Evolutionary conservation across 2,113 vertebrate genomes (phyloP).

Genomic region (Regulus satrapa): DNA sequence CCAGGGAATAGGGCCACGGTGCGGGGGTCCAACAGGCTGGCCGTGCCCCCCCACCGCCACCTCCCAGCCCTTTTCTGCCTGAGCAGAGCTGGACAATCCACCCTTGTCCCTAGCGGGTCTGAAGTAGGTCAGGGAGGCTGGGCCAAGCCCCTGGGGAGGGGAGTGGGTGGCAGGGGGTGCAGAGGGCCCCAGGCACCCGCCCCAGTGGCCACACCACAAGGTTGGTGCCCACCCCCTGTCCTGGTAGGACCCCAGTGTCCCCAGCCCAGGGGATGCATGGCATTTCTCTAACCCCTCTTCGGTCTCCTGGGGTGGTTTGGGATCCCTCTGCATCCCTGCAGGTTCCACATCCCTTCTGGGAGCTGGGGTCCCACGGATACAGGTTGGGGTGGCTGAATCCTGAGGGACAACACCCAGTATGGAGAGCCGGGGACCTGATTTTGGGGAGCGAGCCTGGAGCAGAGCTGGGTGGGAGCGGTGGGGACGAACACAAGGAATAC

Average conservation of each 20-base stretch:
- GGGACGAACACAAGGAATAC: neutral
- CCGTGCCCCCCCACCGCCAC: fast-evolving
- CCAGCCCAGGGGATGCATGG: neutral
- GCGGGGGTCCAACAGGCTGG: fast-evolving
- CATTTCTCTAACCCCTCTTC: neutral
- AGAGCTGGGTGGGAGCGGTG: neutral
- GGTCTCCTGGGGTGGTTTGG: neutral
- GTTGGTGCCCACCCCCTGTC: neutral
- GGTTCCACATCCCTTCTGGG: neutral
- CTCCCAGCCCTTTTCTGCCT: conserved; percentile 37
- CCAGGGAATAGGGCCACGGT: fast-evolving
- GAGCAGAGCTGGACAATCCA: conserved; percentile 10
- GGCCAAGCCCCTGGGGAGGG: neutral
- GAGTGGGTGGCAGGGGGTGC: neutral
- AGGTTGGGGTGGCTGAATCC: neutral
- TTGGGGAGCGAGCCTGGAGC: fast-evolving
- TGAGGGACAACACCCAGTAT: fast-evolving
- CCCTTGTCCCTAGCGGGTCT: neutral
- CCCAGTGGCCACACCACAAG: neutral
- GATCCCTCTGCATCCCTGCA: neutral
- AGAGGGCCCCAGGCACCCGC: neutral
- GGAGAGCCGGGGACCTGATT: neutral
- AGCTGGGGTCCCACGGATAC: neutral
- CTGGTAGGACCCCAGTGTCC: neutral
- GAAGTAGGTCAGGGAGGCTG: conserved; percentile 60